These are phyloP conservation scores for Thunnus maccoyii DNA, from an alignment of 2,113 vertebrate genomes.

Conservation along the genomic window DNA sequence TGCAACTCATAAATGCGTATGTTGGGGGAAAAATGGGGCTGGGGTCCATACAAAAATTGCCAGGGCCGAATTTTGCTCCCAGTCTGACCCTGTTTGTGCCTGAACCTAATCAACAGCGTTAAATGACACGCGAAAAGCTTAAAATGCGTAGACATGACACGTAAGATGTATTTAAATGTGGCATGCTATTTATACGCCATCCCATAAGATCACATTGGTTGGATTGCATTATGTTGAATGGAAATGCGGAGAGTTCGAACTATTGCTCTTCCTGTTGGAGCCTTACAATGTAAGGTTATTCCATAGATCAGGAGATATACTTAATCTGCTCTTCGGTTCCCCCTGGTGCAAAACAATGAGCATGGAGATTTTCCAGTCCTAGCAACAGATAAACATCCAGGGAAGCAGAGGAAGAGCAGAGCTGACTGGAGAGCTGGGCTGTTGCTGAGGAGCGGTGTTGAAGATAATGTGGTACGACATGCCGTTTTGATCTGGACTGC, in stretches of 20 bases:
- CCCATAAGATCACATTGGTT: background rate
- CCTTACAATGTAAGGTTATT: constrained; percentile 63
- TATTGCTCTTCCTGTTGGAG: constrained; percentile 57
- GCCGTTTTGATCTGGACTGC: constrained; percentile 76
- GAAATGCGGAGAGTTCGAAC: constrained; percentile 36
- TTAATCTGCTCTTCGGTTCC: constrained; percentile 65
- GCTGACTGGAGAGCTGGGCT: constrained; percentile 54
- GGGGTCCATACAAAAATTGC: too few relatives aligned
- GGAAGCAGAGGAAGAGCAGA: constrained; percentile 61
- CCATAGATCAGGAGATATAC: constrained; percentile 71
- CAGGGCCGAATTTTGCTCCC: too few relatives aligned
- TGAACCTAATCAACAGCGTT: too few relatives aligned
- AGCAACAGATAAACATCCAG: constrained; percentile 77
- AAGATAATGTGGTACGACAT: constrained; percentile 75
- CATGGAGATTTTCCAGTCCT: constrained; percentile 65
- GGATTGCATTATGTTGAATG: constrained; percentile 41
- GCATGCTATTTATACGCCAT: too few relatives aligned
- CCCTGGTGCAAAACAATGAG: constrained; percentile 61
- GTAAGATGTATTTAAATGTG: too few relatives aligned
- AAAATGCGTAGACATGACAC: too few relatives aligned
- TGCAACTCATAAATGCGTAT: too few relatives aligned
- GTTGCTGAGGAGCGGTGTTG: constrained; percentile 60
- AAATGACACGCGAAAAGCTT: too few relatives aligned
- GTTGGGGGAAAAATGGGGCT: too few relatives aligned
- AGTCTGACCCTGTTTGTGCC: too few relatives aligned